Conservation (phyloP, 2,797 vertebrate genomes). For the Vireo griseus region DNA sequence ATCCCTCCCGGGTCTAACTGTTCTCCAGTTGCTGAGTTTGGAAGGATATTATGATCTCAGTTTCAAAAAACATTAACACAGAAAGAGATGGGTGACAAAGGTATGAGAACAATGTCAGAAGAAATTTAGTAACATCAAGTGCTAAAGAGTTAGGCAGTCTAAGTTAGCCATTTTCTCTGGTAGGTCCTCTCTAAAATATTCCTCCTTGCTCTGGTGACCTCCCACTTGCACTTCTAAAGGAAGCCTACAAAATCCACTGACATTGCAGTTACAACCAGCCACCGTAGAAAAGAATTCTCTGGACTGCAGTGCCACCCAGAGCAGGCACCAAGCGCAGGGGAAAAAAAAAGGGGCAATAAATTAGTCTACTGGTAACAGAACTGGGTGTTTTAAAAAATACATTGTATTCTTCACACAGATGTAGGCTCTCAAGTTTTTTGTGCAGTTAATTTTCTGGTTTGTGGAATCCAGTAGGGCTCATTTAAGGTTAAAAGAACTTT, state of each 20-base stretch:
- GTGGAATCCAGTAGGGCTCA: background rate
- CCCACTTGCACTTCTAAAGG: background rate
- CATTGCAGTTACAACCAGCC: background rate
- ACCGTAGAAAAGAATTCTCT: background rate
- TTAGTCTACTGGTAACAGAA: background rate
- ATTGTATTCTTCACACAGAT: background rate
- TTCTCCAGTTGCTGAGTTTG: background rate
- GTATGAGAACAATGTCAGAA: background rate
- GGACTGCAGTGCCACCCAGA: slow-evolving; percentile 51
- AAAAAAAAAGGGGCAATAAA: background rate
- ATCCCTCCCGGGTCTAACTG: background rate
- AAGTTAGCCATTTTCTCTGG: background rate
- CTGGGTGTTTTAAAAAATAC: background rate
- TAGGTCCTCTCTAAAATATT: background rate
- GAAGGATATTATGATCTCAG: background rate
- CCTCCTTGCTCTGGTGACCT: background rate
- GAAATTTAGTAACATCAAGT: background rate
- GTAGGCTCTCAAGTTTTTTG: background rate
- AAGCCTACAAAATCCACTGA: background rate
- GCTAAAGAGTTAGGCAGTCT: background rate
- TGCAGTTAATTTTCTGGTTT: background rate
- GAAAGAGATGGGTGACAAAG: background rate
- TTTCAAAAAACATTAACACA: background rate
- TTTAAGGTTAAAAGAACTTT: background rate
- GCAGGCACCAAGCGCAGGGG: background rate